Evolutionary conservation across 2,113 vertebrate genomes (phyloP).

Genomic region (Brachyistius frenatus): DNA sequence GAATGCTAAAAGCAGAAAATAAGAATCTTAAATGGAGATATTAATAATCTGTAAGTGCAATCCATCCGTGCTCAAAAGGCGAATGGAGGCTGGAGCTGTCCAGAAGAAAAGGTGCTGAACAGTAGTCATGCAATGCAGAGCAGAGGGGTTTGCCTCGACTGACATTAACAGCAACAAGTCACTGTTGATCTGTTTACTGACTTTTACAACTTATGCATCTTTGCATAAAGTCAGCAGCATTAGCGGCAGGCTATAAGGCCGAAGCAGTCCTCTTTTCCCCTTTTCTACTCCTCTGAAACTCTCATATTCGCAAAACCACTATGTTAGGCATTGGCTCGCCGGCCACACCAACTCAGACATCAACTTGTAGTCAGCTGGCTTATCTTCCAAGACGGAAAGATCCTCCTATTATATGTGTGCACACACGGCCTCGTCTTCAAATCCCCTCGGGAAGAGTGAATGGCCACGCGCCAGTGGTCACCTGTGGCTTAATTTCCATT

Average conservation of each 20-base stretch:
- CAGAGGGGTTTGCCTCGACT: conserved; percentile 63
- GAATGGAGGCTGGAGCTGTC: conserved; percentile 83
- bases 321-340: conserved; percentile 39
- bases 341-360: conserved; percentile 64
- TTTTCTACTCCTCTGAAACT: conserved; percentile 45
- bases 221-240: conserved; percentile 78
- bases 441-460: conserved; percentile 86
- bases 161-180: conserved; percentile 68
- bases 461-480: conserved; percentile 78
- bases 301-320: conserved; percentile 52
- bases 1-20: conserved; percentile 83
- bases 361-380: conserved; percentile 71
- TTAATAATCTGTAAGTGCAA: conserved; percentile 83
- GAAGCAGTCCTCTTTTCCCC: conserved; percentile 51
- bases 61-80: conserved; percentile 72
- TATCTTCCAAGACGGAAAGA: conserved; percentile 86
- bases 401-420: conserved; percentile 54
- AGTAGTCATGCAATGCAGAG: conserved; percentile 76
- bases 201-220: conserved; percentile 70
- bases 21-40: conserved; percentile 76
- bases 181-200: conserved; percentile 52
- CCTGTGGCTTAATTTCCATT: conserved; percentile 93
- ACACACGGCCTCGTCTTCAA: conserved; percentile 68
- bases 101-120: conserved; percentile 82
- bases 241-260: conserved; percentile 64